Evolutionary conservation across 1,140 invertebrate genomes (phyloP).

Genomic region (Zelostemma sp.): DNA sequence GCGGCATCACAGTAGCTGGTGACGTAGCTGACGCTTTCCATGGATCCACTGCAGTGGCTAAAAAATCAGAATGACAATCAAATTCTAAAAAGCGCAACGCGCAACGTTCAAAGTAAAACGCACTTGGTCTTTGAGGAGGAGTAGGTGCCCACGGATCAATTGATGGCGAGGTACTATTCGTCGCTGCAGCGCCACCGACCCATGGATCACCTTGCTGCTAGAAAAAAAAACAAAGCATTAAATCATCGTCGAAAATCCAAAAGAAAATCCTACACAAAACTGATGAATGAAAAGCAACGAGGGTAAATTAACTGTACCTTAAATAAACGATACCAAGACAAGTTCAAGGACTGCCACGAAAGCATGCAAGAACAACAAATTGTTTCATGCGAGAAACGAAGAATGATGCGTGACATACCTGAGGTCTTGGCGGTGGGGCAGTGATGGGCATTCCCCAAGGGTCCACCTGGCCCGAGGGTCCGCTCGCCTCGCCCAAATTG

Average conservation of each 20-base stretch:
- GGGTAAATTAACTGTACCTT: conserved; percentile 54
- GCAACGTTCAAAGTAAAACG: conserved; percentile 13
- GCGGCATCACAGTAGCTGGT: conserved; percentile 52
- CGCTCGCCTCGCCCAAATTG: conserved; percentile 75
- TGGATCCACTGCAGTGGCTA: conserved; percentile 70
- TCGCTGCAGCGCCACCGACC: conserved; percentile 12
- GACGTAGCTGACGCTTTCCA: conserved; percentile 69
- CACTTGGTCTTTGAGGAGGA: conserved; percentile 36
- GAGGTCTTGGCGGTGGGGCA: conserved; percentile 67
- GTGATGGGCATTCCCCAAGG: conserved; percentile 80
- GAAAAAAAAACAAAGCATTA: conserved; percentile 20
- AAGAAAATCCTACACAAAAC: conserved; percentile 8
- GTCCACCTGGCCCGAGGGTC: conserved; percentile 71
- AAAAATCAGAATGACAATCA: no score
- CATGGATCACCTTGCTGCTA: conserved; percentile 37
- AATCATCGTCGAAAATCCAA: conserved; percentile 15
- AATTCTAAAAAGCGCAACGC: no score
- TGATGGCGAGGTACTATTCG: conserved; percentile 33
- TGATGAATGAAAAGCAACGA: no score
- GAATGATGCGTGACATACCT: conserved; percentile 57
- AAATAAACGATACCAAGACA: conserved; percentile 53
- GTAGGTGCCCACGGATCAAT: conserved; percentile 40
- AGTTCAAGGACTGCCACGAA: conserved; percentile 62
- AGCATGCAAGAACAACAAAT: conserved; percentile 52
- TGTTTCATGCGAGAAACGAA: background rate